A percentile compares a stretch with the other conserved stretches of the same genome.
These are phyloP conservation scores for Manis crassicaudata DNA, from an alignment of 2,797 vertebrate species.

Conservation along the genomic window DNA sequence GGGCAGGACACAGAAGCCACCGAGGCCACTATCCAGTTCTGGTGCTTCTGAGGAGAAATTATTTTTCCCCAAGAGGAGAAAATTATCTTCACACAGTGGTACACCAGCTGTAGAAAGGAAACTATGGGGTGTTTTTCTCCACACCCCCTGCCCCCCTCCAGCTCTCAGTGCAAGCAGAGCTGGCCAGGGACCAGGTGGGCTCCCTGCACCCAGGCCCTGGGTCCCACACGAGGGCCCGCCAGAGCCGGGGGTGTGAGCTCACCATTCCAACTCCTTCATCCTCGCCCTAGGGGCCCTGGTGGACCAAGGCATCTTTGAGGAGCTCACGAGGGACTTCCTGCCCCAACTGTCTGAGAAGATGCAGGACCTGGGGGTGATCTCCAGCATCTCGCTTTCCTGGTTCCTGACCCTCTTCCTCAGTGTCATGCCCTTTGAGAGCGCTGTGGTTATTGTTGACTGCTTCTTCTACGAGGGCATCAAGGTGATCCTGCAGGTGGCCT, in stretches of 20 bases:
- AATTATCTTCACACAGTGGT: background rate
- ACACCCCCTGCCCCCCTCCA: background rate
- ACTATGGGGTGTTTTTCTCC: background rate
- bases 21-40: background rate
- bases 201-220: background rate
- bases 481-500: constrained; percentile 95
- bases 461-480: constrained; percentile 99
- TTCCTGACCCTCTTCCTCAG: constrained; percentile 98
- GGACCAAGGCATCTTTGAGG: constrained; percentile 98
- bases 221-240: rapidly evolving
- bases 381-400: constrained; percentile 98
- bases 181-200: background rate
- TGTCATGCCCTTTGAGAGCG: constrained; percentile 98
- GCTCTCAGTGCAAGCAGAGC: background rate
- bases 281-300: constrained; percentile 91
- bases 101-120: background rate
- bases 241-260: rapidly evolving
- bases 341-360: constrained; percentile 95
- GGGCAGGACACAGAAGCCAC: background rate
- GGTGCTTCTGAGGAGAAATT: background rate
- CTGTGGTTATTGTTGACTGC: constrained; percentile 95
- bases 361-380: constrained; percentile 96
- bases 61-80: background rate
- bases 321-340: constrained; percentile 93
- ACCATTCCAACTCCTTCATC: background rate